Evolutionary conservation across 2,797 vertebrate genomes (phyloP).

Genomic region (Xyrichtys novacula): DNA sequence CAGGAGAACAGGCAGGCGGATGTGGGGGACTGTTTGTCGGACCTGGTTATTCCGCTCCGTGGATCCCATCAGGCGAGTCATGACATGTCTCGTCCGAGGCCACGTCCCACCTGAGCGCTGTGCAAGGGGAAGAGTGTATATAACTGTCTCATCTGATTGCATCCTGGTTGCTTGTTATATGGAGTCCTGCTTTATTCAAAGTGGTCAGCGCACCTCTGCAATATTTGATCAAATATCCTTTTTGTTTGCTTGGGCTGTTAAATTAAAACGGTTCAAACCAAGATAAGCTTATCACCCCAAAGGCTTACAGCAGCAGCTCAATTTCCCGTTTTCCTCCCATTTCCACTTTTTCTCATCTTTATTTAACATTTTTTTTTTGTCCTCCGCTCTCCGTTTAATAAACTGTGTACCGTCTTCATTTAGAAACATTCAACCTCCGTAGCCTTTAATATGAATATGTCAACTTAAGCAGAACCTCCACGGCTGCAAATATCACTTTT

Average conservation of each 20-base stretch:
- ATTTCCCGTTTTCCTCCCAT: slow-evolving; percentile 52
- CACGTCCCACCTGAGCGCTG: slow-evolving; percentile 74
- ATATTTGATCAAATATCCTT: slow-evolving; percentile 55
- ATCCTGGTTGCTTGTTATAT: slow-evolving; percentile 56
- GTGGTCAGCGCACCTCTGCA: slow-evolving; percentile 53
- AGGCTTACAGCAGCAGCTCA: slow-evolving; percentile 58
- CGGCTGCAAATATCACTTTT: slow-evolving; percentile 23
- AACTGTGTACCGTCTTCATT: slow-evolving; percentile 50
- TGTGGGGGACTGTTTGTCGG: slow-evolving; percentile 78
- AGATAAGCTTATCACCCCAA: slow-evolving; percentile 66
- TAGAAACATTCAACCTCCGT: slow-evolving; percentile 30
- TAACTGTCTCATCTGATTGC: slow-evolving; percentile 74
- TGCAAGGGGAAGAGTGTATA: slow-evolving; percentile 60
- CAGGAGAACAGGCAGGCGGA: slow-evolving; percentile 62
- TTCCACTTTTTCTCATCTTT: slow-evolving; percentile 50
- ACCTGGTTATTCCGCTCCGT: slow-evolving; percentile 78
- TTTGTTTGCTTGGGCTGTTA: slow-evolving; percentile 60
- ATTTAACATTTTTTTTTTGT: slow-evolving; percentile 45
- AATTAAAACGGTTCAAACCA: slow-evolving; percentile 59
- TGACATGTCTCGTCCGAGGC: slow-evolving; percentile 75
- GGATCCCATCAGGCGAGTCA: slow-evolving; percentile 77
- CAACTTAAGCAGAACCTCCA: slow-evolving; percentile 43
- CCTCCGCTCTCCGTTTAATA: slow-evolving; percentile 43
- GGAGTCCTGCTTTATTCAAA: slow-evolving; percentile 22
- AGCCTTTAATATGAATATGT: slow-evolving; percentile 35